Evolutionary conservation across 2,113 vertebrate species (phyloP).

Genomic region (Asarcornis scutulata): DNA sequence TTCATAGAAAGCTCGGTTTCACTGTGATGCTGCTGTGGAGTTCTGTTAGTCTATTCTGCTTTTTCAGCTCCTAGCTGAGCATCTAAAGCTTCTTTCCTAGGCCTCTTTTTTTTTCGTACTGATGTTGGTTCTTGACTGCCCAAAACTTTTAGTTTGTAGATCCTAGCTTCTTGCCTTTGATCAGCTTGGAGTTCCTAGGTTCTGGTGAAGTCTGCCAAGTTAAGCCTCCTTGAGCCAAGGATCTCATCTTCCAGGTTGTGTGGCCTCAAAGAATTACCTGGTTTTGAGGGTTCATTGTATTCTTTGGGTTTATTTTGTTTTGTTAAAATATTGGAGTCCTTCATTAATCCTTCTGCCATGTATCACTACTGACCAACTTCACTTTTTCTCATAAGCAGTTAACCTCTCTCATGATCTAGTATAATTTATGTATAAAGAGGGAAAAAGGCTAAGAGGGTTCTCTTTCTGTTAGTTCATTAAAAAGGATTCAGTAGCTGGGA

Average conservation of each 20-base stretch:
- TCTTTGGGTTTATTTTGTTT: neutral
- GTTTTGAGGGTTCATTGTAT: neutral
- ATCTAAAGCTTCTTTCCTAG: neutral
- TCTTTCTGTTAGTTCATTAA: neutral
- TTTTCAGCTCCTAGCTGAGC: neutral
- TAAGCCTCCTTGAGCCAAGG: neutral
- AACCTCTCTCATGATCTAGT: neutral
- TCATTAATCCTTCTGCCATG: neutral
- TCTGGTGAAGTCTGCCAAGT: neutral
- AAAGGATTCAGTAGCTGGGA: neutral
- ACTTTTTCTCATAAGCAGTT: neutral
- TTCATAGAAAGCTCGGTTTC: neutral
- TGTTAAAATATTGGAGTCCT: neutral
- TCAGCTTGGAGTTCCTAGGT: neutral
- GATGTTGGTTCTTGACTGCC: neutral
- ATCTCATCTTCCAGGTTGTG: neutral
- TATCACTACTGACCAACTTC: neutral
- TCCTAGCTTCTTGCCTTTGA: neutral
- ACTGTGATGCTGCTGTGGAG: neutral
- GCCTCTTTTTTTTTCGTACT: neutral
- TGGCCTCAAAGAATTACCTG: neutral
- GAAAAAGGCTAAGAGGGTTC: neutral
- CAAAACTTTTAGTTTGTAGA: neutral
- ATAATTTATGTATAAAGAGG: neutral
- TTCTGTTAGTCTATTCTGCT: neutral